Conservation (phyloP, 2,797 vertebrate species). For the Urophycis tenuis region DNA sequence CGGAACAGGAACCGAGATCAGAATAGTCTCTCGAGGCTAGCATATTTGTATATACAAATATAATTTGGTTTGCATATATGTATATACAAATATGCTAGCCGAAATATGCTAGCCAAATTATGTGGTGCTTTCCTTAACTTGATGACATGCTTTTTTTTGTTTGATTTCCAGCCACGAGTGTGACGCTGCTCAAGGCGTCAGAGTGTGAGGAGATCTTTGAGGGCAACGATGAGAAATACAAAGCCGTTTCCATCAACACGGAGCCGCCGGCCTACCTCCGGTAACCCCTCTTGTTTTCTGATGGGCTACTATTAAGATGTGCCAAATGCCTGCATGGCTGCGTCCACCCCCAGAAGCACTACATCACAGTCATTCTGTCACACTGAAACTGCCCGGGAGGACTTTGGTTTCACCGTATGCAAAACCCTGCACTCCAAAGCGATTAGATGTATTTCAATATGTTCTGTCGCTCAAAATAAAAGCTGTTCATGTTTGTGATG, state of each 20-base stretch:
- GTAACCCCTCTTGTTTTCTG: slow-evolving; percentile 54
- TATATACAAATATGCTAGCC: background rate
- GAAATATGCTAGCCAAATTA: background rate
- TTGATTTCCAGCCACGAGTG: slow-evolving; percentile 79
- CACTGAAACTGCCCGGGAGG: background rate
- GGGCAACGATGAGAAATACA: slow-evolving; percentile 97
- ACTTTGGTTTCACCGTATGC: background rate
- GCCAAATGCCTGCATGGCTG: background rate
- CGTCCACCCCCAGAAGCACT: background rate
- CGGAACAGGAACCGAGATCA: too few species aligned
- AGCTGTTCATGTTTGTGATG: background rate
- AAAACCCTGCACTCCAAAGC: background rate
- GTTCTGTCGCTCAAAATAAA: background rate
- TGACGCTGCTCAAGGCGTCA: slow-evolving; percentile 92
- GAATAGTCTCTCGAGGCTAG: too few species aligned
- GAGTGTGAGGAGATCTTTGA: slow-evolving; percentile 98
- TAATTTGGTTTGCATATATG: background rate
- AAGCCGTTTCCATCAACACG: slow-evolving; percentile 96
- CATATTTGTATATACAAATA: background rate
- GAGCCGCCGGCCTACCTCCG: slow-evolving; percentile 96
- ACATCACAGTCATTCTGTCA: background rate
- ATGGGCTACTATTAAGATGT: background rate
- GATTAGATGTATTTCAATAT: background rate
- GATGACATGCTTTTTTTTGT: background rate
- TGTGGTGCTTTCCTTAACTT: background rate